phyloP scores from a whole-genome alignment of 53 echinoderm and acorn worm genomes.

The Temnopleurus reevesii region DNA sequence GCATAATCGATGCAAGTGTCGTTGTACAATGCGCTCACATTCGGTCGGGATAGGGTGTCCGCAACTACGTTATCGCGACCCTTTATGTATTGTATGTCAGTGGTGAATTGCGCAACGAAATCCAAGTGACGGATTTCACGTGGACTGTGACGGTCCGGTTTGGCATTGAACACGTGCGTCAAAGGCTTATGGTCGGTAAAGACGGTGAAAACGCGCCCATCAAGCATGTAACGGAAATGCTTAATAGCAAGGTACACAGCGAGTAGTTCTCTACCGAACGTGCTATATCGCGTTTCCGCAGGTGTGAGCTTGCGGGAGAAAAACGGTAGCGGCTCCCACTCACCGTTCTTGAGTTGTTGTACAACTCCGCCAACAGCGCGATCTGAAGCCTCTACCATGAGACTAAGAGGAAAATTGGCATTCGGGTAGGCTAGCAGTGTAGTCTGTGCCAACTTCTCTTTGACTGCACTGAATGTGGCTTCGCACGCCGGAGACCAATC shows the following conservation, averaged over 20 bases:
- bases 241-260: conserved; percentile 19
- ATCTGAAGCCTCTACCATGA: conserved; percentile 55
- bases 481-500: no score
- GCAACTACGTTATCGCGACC: conserved; percentile 55
- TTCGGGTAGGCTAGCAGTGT: conserved; percentile 50
- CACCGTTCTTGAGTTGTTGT: conserved; percentile 45
- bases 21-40: conserved; percentile 21
- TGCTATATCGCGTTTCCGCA: conserved; percentile 53
- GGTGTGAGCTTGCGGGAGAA: conserved; percentile 20
- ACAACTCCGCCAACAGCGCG: conserved; percentile 37
- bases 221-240: conserved; percentile 53
- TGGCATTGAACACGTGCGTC: not conserved
- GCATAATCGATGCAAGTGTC: not conserved
- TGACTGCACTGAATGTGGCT: no score
- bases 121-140: conserved; percentile 55
- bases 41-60: conserved; percentile 57
- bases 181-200: conserved; percentile 61
- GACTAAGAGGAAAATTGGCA: not conserved
- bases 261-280: no score
- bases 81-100: conserved; percentile 14
- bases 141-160: conserved; percentile 34
- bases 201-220: conserved; percentile 20
- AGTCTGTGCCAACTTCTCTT: conserved; percentile 45
- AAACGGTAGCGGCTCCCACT: conserved; percentile 63
- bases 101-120: conserved; percentile 48